These are phyloP conservation scores for Mechanitis messenoides DNA, from an alignment of 2,888 invertebrate genomes.

Conservation along the genomic window DNA sequence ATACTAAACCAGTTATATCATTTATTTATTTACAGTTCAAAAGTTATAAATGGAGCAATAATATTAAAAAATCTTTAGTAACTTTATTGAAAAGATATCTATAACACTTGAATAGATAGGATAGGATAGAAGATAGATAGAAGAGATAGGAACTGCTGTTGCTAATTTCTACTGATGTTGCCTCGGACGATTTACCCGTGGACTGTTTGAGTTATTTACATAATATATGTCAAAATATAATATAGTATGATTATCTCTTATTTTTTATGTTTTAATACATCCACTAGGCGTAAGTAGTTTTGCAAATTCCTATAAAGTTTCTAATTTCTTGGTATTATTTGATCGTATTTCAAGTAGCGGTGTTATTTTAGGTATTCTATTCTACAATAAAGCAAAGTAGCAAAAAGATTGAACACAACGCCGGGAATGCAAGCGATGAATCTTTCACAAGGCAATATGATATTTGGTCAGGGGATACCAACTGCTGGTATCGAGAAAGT, in stretches of 20 bases:
- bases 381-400: slow-evolving; percentile 35
- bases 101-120: no score
- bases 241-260: no score
- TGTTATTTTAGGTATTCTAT: slow-evolving; percentile 23
- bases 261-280: neutral
- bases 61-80: no score
- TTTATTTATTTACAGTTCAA: no score
- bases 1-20: neutral
- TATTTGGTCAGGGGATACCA: slow-evolving; percentile 48
- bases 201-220: no score
- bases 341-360: slow-evolving; percentile 30
- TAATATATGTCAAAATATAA: neutral
- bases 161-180: no score
- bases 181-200: no score
- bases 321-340: slow-evolving; percentile 45
- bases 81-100: no score
- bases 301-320: slow-evolving; percentile 37
- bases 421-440: slow-evolving; percentile 56
- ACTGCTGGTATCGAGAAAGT: slow-evolving; percentile 28
- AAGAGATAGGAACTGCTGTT: no score
- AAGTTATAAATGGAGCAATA: no score
- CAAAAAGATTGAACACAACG: slow-evolving; percentile 48
- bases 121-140: no score
- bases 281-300: slow-evolving; percentile 9
- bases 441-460: slow-evolving; percentile 67